Percentiles rank a stretch among this genome's conserved stretches.
Conservation (phyloP, 2,888 invertebrate species). For the Bhutanitis thaidina region DNA sequence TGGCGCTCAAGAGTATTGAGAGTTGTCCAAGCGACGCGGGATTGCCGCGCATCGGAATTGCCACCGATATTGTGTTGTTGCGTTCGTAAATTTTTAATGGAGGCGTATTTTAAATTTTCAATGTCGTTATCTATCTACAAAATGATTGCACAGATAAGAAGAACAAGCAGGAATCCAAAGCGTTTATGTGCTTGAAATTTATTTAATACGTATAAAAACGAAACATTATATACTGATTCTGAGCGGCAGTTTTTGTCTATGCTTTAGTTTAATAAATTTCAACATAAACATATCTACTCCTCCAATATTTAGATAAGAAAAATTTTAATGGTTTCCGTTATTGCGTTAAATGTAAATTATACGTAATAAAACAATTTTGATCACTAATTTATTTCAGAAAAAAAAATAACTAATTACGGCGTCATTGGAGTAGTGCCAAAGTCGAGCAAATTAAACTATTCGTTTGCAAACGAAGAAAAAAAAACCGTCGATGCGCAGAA, state of each 20-base stretch:
- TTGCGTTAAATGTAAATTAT: constrained; percentile 2
- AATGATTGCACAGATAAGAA: not conserved
- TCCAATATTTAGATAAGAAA: not conserved
- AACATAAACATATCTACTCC: not conserved
- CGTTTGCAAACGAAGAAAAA: too few relatives aligned
- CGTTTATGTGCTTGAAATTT: too few relatives aligned
- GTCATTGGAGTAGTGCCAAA: constrained; percentile 7
- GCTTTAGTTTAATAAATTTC: not conserved
- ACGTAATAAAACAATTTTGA: constrained; percentile 11
- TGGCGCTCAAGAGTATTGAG: constrained; percentile 78
- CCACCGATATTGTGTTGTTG: constrained; percentile 48
- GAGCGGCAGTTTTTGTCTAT: too few relatives aligned
- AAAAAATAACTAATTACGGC: constrained; percentile 5
- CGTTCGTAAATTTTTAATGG: constrained; percentile 66
- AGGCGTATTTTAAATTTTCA: constrained; percentile 48
- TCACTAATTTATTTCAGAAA: constrained; percentile 7
- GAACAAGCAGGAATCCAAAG: too few relatives aligned
- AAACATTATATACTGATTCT: too few relatives aligned
- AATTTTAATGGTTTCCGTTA: constrained; percentile 7
- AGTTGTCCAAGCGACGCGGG: constrained; percentile 57
- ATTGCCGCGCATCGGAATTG: constrained; percentile 49
- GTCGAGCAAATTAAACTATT: not conserved
- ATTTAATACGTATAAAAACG: too few relatives aligned
- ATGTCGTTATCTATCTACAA: constrained; percentile 23
- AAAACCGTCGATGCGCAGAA: not conserved